phyloP scores from a whole-genome alignment of 2,797 vertebrate species.

The Anguilla obscura region DNA sequence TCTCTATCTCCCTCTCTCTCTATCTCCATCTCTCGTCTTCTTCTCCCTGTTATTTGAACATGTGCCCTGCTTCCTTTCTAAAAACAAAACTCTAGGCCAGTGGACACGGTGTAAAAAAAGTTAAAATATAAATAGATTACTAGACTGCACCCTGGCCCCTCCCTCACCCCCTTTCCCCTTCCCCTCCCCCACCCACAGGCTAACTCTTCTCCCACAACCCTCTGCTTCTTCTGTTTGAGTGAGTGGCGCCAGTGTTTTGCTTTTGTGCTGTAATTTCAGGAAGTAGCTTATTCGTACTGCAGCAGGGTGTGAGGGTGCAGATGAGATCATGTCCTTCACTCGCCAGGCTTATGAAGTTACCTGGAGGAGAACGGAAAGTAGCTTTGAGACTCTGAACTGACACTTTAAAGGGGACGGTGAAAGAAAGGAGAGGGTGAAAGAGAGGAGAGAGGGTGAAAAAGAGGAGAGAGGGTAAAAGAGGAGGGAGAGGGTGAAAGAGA shows the following conservation, averaged over 20 bases:
- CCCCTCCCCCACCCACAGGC: conserved; percentile 43
- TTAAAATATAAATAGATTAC: neutral
- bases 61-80: neutral
- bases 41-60: conserved; percentile 17
- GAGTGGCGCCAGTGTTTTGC: neutral
- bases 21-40: neutral
- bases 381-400: neutral
- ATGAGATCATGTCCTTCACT: neutral
- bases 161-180: conserved; percentile 50
- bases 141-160: neutral
- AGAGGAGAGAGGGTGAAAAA: neutral
- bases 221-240: neutral
- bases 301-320: neutral
- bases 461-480: neutral
- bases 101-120: conserved; percentile 11
- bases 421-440: neutral
- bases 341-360: neutral
- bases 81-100: conserved; percentile 15
- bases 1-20: too few relatives aligned
- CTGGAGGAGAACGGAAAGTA: neutral
- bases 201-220: neutral
- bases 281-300: neutral
- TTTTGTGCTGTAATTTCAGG: neutral
- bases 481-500: neutral
- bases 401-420: neutral